Percentiles rank a stretch among this genome's conserved stretches.
These are phyloP conservation scores for Dipodomys merriami DNA, from an alignment of 2,113 vertebrate species.

Conservation along the genomic window DNA sequence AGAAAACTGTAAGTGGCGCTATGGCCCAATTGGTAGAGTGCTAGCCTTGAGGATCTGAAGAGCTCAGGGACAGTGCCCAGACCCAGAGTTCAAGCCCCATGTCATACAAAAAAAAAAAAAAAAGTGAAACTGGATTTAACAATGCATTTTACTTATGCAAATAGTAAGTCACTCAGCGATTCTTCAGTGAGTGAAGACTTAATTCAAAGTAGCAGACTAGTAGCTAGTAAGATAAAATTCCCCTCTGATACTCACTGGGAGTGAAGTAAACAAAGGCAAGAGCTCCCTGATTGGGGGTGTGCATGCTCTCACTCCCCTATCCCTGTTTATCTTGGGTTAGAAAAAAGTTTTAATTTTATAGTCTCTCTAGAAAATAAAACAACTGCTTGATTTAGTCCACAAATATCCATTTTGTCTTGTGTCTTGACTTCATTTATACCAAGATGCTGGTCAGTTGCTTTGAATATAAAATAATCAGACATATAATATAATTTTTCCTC, in stretches of 20 bases:
- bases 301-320: background rate
- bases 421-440: slow-evolving; percentile 5
- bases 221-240: background rate
- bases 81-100: too few species aligned
- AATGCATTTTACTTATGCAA: background rate
- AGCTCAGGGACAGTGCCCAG: too few species aligned
- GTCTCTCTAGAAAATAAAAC: background rate
- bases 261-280: background rate
- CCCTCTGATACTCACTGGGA: background rate
- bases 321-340: background rate
- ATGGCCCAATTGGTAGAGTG: too few species aligned
- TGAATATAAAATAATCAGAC: slow-evolving; percentile 60
- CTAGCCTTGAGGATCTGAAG: too few species aligned
- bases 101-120: too few species aligned
- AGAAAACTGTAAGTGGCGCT: too few species aligned
- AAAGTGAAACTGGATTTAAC: slow-evolving; percentile 3
- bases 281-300: background rate
- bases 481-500: slow-evolving; percentile 48
- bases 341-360: background rate
- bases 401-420: background rate
- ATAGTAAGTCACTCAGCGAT: background rate
- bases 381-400: background rate
- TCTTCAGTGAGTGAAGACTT: background rate
- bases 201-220: background rate
- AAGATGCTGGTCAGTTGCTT: slow-evolving; percentile 44